Evolutionary conservation across 1,140 invertebrate species (phyloP).

Genomic region (Oreohelix idahoensis): DNA sequence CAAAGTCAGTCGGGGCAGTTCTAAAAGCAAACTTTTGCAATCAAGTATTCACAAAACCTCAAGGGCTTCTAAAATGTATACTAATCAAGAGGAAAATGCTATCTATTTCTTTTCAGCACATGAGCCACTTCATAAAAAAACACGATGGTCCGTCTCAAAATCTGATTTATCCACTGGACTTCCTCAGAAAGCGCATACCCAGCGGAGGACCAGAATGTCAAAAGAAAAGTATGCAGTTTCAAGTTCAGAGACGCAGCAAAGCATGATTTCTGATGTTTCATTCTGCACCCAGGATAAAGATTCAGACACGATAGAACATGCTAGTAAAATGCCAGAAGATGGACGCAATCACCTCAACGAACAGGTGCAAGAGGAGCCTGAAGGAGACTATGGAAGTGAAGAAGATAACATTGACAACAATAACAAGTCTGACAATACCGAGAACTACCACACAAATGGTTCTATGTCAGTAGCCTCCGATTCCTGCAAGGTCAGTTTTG

Average conservation of each 20-base stretch:
- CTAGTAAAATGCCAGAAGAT: not conserved
- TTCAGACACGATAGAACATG: not conserved
- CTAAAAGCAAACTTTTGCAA: not conserved
- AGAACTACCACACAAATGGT: not conserved
- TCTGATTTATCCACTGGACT: not conserved
- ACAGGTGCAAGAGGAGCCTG: not conserved
- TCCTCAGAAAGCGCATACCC: not conserved
- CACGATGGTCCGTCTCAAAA: not conserved
- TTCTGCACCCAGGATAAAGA: not conserved
- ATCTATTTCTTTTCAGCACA: not conserved
- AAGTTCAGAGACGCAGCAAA: not conserved
- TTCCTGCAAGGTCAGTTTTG: not conserved
- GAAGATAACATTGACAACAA: not conserved
- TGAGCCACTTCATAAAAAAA: not conserved
- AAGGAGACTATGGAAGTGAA: not conserved
- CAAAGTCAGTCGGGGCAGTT: not conserved
- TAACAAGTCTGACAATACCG: not conserved
- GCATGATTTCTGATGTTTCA: not conserved
- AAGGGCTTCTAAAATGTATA: not conserved
- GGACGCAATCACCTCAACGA: not conserved
- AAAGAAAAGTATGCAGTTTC: not conserved
- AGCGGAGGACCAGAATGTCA: not conserved
- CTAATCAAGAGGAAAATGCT: not conserved
- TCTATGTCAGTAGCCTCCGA: not conserved
- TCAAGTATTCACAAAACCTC: not conserved